Conservation (phyloP, 2,113 vertebrate genomes). For the Crotophaga sulcirostris region DNA sequence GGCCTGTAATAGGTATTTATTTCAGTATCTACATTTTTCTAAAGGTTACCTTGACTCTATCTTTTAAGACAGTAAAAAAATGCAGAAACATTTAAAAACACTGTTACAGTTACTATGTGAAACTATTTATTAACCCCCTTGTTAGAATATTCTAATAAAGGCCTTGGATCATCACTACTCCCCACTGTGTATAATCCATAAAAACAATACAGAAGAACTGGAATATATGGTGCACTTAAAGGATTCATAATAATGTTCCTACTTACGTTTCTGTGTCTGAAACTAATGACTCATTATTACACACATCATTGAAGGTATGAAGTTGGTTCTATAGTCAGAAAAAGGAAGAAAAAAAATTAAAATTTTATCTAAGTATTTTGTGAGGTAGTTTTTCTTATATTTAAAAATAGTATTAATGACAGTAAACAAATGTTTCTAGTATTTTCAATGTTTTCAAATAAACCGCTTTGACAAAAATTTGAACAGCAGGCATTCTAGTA, state of each 20-base stretch:
- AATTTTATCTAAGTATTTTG: background rate
- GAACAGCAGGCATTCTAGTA: background rate
- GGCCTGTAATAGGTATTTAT: background rate
- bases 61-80: background rate
- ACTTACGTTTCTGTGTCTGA: slow-evolving; percentile 99
- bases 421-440: background rate
- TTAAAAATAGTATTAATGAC: background rate
- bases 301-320: slow-evolving; percentile 99
- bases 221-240: background rate
- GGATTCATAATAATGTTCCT: slow-evolving; percentile 21
- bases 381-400: background rate
- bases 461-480: background rate
- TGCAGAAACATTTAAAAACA: background rate
- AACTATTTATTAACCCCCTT: background rate
- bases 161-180: background rate
- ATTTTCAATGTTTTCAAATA: background rate
- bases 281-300: slow-evolving; percentile 99
- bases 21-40: background rate
- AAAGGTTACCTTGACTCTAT: background rate
- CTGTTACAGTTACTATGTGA: background rate
- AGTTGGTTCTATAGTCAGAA: slow-evolving; percentile 90
- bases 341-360: slow-evolving; percentile 57
- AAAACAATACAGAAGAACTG: background rate
- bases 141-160: background rate
- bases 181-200: background rate